phyloP scores from a whole-genome alignment of 1,140 invertebrate species.

The Ips typographus region DNA sequence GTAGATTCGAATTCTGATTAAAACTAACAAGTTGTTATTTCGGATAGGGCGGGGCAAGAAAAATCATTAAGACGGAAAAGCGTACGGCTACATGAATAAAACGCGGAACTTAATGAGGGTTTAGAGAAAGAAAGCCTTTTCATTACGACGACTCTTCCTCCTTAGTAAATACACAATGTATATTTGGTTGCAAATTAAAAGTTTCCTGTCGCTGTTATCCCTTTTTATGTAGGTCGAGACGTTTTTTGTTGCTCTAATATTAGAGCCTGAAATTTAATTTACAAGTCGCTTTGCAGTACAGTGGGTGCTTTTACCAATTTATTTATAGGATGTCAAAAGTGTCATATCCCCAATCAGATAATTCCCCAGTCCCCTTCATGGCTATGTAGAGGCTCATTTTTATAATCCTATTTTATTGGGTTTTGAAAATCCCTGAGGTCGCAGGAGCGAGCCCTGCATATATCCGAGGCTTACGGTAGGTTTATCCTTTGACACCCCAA shows the following conservation, averaged over 20 bases:
- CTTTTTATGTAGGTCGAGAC: constrained; percentile 5
- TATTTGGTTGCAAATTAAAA: constrained; percentile 21
- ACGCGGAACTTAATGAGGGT: constrained; percentile 19
- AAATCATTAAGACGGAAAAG: constrained; percentile 8
- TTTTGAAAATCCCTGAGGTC: constrained; percentile 6
- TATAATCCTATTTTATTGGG: constrained; percentile 1
- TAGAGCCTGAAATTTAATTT: too few species aligned
- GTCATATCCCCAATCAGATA: neutral
- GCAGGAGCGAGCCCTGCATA: neutral
- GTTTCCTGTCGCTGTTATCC: neutral
- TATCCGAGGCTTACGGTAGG: neutral
- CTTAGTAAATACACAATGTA: constrained; percentile 14
- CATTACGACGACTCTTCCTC: constrained; percentile 9
- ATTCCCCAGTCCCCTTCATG: neutral
- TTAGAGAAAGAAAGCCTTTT: constrained; percentile 16
- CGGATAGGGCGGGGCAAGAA: constrained; percentile 4
- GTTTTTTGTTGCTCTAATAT: too few species aligned
- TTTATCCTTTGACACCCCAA: too few species aligned
- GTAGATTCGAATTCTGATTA: neutral
- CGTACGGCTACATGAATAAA: constrained; percentile 4
- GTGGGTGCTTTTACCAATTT: too few species aligned
- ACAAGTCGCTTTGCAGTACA: too few species aligned
- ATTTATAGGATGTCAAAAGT: too few species aligned
- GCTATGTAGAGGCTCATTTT: neutral
- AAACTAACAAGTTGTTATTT: constrained; percentile 1